These are phyloP conservation scores for Falco punctatus DNA, from an alignment of 2,113 vertebrate species.

Conservation along the genomic window DNA sequence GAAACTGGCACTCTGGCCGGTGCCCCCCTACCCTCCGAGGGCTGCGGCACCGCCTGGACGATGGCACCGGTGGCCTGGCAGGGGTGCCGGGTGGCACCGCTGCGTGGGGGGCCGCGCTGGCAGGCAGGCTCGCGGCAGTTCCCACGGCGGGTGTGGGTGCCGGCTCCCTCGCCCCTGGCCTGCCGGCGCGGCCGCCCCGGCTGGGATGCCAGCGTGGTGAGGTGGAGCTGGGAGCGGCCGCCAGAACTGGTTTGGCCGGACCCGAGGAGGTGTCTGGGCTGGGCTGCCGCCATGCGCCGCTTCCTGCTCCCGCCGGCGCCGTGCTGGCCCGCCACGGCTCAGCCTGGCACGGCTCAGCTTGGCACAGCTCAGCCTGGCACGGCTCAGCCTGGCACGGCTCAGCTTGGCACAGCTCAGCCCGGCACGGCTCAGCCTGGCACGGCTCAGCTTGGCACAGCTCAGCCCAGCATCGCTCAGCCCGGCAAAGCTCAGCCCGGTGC, in stretches of 20 bases:
- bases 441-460: neutral
- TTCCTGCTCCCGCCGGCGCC: neutral
- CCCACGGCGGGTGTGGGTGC: neutral
- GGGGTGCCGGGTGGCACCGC: neutral
- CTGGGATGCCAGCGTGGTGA: constrained; percentile 48
- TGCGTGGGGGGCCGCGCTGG: neutral
- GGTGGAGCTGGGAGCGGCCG: constrained; percentile 60
- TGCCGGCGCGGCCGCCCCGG: neutral
- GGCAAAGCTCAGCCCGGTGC: too few relatives aligned
- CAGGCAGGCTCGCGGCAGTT: neutral
- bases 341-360: neutral
- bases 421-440: rapidly evolving
- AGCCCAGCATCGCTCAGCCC: rapidly evolving
- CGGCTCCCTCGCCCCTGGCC: neutral
- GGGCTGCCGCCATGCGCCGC: neutral
- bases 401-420: rapidly evolving
- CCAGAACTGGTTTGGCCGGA: constrained; percentile 55
- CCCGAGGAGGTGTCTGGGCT: constrained; percentile 41
- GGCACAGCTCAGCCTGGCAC: rapidly evolving
- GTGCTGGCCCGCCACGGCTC: rapidly evolving
- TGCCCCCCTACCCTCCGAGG: neutral
- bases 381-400: neutral
- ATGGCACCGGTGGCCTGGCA: neutral
- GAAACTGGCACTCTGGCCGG: rapidly evolving
- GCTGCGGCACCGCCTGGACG: neutral